Evolutionary conservation across 2,888 invertebrate species (phyloP).

Genomic region (Idaea dimidiata): DNA sequence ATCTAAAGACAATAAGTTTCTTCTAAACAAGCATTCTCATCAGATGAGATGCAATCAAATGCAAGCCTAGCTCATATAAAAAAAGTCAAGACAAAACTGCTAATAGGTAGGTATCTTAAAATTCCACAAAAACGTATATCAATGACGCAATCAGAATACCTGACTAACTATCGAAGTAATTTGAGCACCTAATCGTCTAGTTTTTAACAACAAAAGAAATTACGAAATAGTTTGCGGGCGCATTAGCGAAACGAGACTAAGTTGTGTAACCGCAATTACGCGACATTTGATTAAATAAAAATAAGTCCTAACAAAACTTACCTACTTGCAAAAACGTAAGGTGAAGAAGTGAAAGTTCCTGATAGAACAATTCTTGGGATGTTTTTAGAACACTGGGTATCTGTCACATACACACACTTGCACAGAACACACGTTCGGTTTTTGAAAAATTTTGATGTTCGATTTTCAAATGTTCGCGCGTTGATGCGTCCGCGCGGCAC

Average conservation of each 20-base stretch:
- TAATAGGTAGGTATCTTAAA: background rate
- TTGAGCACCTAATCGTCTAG: slow-evolving; percentile 19
- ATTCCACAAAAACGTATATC: background rate
- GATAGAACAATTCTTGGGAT: slow-evolving; percentile 13
- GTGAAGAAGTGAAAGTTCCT: slow-evolving; percentile 58
- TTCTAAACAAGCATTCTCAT: too few species aligned
- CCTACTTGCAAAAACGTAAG: slow-evolving; percentile 64
- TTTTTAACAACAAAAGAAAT: slow-evolving; percentile 31
- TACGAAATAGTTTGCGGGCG: slow-evolving; percentile 41
- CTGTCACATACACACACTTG: slow-evolving; percentile 67
- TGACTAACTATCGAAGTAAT: slow-evolving; percentile 4
- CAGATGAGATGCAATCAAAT: too few species aligned
- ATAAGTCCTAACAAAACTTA: slow-evolving; percentile 65
- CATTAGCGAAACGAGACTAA: slow-evolving; percentile 46
- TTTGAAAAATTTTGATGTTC: slow-evolving; percentile 29
- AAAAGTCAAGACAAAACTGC: too few species aligned
- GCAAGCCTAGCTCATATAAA: too few species aligned
- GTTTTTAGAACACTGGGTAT: background rate
- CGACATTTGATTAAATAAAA: slow-evolving; percentile 51
- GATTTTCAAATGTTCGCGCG: slow-evolving; percentile 56
- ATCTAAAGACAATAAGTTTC: too few species aligned
- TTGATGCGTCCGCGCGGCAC: slow-evolving; percentile 51
- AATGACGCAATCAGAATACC: slow-evolving; percentile 2
- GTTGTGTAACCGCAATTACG: slow-evolving; percentile 64
- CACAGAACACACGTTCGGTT: slow-evolving; percentile 50